Conservation (phyloP, 2,113 vertebrate species). For the Xenopus laevis region DNA sequence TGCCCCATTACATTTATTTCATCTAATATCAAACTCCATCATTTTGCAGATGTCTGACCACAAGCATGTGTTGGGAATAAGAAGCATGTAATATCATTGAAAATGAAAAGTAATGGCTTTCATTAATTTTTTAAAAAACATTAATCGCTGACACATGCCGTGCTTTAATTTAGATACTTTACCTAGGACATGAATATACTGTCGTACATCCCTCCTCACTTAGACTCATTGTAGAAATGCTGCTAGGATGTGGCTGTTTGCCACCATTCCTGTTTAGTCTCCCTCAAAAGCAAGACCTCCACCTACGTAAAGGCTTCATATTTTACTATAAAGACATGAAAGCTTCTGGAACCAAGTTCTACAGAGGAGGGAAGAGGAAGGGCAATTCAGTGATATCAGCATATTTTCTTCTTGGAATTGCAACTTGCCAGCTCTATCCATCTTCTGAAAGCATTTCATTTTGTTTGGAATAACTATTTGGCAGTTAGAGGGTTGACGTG, state of each 20-base stretch:
- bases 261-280: neutral
- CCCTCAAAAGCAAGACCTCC: conserved; percentile 1
- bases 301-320: conserved; percentile 16
- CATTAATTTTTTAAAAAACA: too few relatives aligned
- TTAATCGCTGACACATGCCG: too few relatives aligned
- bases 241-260: neutral
- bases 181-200: too few relatives aligned
- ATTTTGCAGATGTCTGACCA: too few relatives aligned
- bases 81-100: too few relatives aligned
- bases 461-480: conserved; percentile 42
- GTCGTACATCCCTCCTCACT: neutral
- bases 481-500: conserved; percentile 55
- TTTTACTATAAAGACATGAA: conserved; percentile 19
- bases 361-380: conserved; percentile 16
- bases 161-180: too few relatives aligned
- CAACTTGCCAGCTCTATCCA: conserved; percentile 3
- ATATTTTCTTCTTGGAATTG: neutral
- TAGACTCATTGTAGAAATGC: neutral
- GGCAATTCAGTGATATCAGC: conserved; percentile 21
- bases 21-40: too few relatives aligned
- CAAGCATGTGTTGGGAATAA: too few relatives aligned
- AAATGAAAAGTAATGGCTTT: too few relatives aligned
- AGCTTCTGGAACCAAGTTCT: conserved; percentile 4
- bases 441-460: conserved; percentile 23
- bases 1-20: too few relatives aligned